A percentile compares a stretch with the other conserved stretches of the same genome.
phyloP scores from a whole-genome alignment of 1,140 invertebrate species.

The Bombus waltoni region DNA sequence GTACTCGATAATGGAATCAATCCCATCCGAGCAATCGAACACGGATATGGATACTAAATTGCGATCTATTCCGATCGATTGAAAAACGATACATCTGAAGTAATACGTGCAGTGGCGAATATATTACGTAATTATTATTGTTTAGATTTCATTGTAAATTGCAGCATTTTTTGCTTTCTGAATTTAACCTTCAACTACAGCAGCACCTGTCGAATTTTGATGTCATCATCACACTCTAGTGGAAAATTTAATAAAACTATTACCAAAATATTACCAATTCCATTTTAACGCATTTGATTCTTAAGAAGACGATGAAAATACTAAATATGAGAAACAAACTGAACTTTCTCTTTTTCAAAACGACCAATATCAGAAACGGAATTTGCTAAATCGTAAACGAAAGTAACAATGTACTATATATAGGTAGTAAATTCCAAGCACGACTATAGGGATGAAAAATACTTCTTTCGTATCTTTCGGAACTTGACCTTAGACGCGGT shows the following conservation, averaged over 20 bases:
- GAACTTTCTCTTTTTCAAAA: background rate
- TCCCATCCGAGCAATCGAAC: slow-evolving; percentile 24
- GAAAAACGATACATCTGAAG: background rate
- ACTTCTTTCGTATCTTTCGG: background rate
- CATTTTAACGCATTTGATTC: too few relatives aligned
- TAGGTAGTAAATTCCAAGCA: slow-evolving; percentile 35
- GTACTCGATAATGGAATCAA: slow-evolving; percentile 55
- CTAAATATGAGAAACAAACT: too few relatives aligned
- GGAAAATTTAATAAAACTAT: background rate
- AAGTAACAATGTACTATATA: slow-evolving; percentile 18
- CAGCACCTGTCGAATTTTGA: too few relatives aligned
- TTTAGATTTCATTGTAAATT: too few relatives aligned
- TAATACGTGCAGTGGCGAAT: background rate
- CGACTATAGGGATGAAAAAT: background rate
- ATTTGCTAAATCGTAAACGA: background rate
- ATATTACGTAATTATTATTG: background rate
- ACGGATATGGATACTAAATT: slow-evolving; percentile 5
- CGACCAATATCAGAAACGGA: background rate
- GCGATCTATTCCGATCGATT: slow-evolving; percentile 13
- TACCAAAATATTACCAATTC: background rate
- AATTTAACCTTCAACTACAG: too few relatives aligned
- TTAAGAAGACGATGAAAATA: background rate
- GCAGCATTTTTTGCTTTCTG: too few relatives aligned
- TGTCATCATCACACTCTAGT: too few relatives aligned
- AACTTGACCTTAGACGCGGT: slow-evolving; percentile 54